These are phyloP conservation scores for Tychaedon coryphoeus DNA, from an alignment of 2,113 vertebrate genomes.

Conservation along the genomic window DNA sequence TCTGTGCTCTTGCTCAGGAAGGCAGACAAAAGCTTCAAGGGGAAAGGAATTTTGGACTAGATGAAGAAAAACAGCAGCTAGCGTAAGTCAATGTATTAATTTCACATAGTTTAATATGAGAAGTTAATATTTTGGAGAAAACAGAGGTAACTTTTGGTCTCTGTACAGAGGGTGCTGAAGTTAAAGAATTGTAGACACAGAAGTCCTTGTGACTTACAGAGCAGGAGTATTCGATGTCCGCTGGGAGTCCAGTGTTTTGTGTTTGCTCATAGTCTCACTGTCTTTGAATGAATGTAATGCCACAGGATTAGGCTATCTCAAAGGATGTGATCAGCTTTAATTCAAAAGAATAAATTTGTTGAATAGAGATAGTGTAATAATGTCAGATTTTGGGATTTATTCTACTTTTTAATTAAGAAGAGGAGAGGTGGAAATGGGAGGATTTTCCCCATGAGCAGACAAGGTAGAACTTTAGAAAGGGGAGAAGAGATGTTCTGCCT, in stretches of 20 bases:
- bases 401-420: neutral
- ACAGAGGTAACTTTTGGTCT: neutral
- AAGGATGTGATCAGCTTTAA: neutral
- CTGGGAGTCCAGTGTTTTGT: fast-evolving
- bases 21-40: neutral
- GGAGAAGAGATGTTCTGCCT: neutral
- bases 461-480: neutral
- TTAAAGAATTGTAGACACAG: neutral
- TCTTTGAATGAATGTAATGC: neutral
- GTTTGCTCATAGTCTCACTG: neutral
- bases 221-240: neutral
- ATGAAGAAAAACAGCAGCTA: neutral
- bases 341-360: neutral
- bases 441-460: neutral
- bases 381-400: neutral
- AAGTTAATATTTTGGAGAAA: neutral
- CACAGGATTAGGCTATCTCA: neutral
- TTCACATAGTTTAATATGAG: neutral
- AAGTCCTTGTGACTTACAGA: neutral
- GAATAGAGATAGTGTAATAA: neutral
- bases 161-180: neutral
- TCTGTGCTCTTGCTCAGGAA: neutral
- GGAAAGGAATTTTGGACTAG: neutral
- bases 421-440: neutral
- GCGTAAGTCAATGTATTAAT: neutral